A percentile compares a stretch with the other conserved stretches of the same genome.
Evolutionary conservation across 2,888 invertebrate genomes (phyloP).

Genomic region (Hirudinaria manillensis): DNA sequence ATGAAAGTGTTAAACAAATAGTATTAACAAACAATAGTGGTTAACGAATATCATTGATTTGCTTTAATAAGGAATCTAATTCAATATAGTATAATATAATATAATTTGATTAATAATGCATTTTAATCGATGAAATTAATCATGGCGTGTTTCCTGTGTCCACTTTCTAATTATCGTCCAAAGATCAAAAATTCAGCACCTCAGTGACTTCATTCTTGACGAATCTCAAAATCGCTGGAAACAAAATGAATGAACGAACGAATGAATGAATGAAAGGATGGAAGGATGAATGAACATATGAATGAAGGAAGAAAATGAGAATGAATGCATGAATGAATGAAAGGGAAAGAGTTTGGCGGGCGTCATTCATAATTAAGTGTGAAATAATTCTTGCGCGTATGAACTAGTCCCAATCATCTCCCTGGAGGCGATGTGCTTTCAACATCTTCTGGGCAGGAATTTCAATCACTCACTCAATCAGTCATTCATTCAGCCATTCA

Average conservation of each 20-base stretch:
- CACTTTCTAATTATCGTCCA: no score
- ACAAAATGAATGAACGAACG: background rate
- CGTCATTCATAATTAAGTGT: background rate
- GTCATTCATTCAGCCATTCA: background rate
- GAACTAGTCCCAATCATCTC: background rate
- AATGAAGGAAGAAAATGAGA: background rate
- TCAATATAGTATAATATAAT: no score
- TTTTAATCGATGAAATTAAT: no score
- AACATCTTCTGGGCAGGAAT: background rate
- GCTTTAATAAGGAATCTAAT: no score
- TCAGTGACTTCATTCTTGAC: background rate
- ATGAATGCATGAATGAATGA: conserved; percentile 21
- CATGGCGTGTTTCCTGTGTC: no score
- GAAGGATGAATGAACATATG: background rate
- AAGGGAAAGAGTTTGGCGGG: background rate
- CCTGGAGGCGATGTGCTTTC: background rate
- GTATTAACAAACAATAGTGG: no score
- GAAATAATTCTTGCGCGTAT: conserved; percentile 5
- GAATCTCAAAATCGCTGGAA: background rate
- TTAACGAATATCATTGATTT: no score
- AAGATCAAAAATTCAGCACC: background rate
- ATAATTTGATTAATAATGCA: no score
- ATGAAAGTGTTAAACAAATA: no score
- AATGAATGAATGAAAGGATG: no score
- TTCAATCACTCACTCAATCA: conserved; percentile 8